These are phyloP conservation scores for Operophtera brumata DNA, from an alignment of 2,888 invertebrate genomes.

Conservation along the genomic window DNA sequence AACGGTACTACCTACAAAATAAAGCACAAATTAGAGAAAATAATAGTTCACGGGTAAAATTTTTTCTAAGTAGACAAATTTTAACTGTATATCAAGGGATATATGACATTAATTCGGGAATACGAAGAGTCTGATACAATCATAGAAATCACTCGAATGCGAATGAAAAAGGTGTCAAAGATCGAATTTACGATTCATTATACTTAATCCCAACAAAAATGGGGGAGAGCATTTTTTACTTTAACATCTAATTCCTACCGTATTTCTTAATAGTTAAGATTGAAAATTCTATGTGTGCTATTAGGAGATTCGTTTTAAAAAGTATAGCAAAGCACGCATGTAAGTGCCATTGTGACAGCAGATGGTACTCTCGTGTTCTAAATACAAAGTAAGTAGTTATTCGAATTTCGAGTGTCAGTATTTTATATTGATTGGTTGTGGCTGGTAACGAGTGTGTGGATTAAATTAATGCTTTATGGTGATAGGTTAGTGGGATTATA, in stretches of 20 bases:
- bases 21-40: constrained; percentile 21
- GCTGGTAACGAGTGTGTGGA: constrained; percentile 6
- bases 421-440: constrained; percentile 25
- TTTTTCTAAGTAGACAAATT: background rate
- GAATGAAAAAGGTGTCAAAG: constrained; percentile 81
- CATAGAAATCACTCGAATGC: constrained; percentile 71
- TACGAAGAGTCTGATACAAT: constrained; percentile 46
- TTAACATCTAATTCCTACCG: constrained; percentile 29
- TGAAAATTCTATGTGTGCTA: background rate
- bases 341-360: constrained; percentile 78
- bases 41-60: constrained; percentile 28
- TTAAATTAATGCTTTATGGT: background rate
- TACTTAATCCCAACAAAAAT: constrained; percentile 75
- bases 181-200: constrained; percentile 81
- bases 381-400: constrained; percentile 47
- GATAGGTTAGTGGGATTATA: background rate
- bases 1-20: constrained; percentile 26
- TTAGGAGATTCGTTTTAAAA: constrained; percentile 61
- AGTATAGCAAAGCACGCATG: constrained; percentile 68
- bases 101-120: constrained; percentile 7
- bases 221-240: constrained; percentile 46
- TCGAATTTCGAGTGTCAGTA: constrained; percentile 36
- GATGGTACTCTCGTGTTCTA: constrained; percentile 65
- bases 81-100: background rate
- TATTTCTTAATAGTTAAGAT: constrained; percentile 22